A percentile compares a stretch with the other conserved stretches of the same genome.
Evolutionary conservation across 2,113 vertebrate species (phyloP).

Genomic region (Isurus oxyrinchus): DNA sequence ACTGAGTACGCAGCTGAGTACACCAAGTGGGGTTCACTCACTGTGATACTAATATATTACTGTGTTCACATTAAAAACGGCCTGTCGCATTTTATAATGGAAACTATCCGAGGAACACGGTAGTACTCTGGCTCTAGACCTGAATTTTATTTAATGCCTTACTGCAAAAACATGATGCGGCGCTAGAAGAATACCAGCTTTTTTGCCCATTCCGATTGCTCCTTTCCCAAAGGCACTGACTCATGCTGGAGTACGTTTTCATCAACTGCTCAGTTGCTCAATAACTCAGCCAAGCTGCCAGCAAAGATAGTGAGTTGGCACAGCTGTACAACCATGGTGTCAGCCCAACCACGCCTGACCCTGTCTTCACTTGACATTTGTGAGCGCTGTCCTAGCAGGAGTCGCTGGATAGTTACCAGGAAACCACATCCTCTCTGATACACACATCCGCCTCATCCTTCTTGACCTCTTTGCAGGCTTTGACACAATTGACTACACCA

Average conservation of each 20-base stretch:
- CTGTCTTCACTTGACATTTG: not conserved
- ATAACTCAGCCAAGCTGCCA: not conserved
- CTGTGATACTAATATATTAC: not conserved
- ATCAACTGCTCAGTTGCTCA: not conserved
- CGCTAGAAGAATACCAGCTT: not conserved
- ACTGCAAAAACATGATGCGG: not conserved
- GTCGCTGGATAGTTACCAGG: not conserved
- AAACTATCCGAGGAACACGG: not conserved
- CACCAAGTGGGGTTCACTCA: not conserved
- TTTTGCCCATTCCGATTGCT: not conserved
- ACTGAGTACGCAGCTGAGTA: not conserved
- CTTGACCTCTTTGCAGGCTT: too few relatives aligned
- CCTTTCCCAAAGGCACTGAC: not conserved
- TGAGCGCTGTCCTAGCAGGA: not conserved
- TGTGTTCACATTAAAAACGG: not conserved
- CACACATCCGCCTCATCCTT: not conserved
- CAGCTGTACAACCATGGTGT: not conserved
- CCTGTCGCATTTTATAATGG: not conserved
- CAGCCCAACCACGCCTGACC: not conserved
- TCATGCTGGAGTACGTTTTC: not conserved
- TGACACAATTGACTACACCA: not conserved
- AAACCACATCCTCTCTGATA: not conserved
- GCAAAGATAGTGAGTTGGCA: not conserved
- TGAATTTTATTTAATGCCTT: not conserved
- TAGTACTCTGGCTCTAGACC: not conserved